Conservation (phyloP, 2,888 invertebrate genomes). For the Ariolimax columbianus region DNA sequence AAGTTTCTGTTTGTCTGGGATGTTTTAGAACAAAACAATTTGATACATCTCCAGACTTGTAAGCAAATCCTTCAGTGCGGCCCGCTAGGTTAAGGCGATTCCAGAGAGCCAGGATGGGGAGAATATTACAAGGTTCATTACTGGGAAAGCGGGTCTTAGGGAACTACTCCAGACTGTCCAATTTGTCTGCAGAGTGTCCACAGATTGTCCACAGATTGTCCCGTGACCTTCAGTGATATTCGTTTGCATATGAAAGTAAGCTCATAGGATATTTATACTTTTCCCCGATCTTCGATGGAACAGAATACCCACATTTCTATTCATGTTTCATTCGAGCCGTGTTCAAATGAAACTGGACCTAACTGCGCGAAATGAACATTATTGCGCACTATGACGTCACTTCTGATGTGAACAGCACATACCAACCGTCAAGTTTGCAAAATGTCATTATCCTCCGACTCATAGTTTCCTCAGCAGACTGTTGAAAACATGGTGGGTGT, state of each 20-base stretch:
- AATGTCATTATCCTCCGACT: too few relatives aligned
- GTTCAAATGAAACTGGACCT: too few relatives aligned
- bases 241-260: not conserved
- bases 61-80: not conserved
- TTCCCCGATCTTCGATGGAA: too few relatives aligned
- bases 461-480: too few relatives aligned
- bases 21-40: not conserved
- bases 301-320: too few relatives aligned
- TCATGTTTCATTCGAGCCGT: too few relatives aligned
- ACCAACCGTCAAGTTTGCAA: too few relatives aligned
- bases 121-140: slow-evolving; percentile 2
- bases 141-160: not conserved
- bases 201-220: not conserved
- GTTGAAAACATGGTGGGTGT: too few relatives aligned
- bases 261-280: too few relatives aligned
- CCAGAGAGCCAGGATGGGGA: not conserved
- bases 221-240: not conserved
- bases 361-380: too few relatives aligned
- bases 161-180: not conserved
- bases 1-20: not conserved
- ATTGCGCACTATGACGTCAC: too few relatives aligned
- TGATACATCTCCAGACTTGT: not conserved
- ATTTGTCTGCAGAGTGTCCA: not conserved
- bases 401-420: too few relatives aligned
- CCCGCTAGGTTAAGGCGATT: not conserved